Evolutionary conservation across 2,888 invertebrate genomes (phyloP).

Genomic region (Caenorhabditis japonica): DNA sequence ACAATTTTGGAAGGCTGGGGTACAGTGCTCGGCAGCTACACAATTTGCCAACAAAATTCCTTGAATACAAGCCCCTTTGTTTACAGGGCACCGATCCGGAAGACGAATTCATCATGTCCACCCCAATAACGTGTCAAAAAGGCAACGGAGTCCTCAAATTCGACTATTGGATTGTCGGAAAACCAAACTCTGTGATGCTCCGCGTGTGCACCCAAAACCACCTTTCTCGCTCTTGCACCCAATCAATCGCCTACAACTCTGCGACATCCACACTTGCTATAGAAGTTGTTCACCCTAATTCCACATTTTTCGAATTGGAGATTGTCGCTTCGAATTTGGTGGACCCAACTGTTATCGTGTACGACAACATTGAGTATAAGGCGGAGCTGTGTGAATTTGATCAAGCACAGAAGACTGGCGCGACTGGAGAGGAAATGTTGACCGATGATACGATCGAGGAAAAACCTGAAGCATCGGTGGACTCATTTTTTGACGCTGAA

Average conservation of each 20-base stretch:
- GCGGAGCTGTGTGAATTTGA: conserved; percentile 61
- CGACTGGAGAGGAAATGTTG: not conserved
- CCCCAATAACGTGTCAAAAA: conserved; percentile 68
- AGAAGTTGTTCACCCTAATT: conserved; percentile 69
- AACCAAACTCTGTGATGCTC: conserved; percentile 52
- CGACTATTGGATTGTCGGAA: conserved; percentile 68
- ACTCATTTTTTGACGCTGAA: conserved; percentile 46
- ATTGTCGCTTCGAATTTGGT: conserved; percentile 65
- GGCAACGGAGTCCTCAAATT: conserved; percentile 69
- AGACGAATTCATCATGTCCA: conserved; percentile 64
- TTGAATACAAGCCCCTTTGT: not conserved
- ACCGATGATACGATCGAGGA: conserved; percentile 22
- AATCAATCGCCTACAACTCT: conserved; percentile 62
- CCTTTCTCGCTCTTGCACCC: conserved; percentile 65
- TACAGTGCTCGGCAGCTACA: too few relatives aligned
- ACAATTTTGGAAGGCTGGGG: too few relatives aligned
- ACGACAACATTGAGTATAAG: conserved; percentile 67
- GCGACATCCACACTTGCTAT: conserved; percentile 57
- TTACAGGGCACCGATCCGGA: conserved; percentile 50
- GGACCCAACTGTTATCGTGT: conserved; percentile 61
- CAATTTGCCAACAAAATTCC: too few relatives aligned
- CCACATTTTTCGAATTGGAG: conserved; percentile 64
- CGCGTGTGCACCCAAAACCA: conserved; percentile 70
- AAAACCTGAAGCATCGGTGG: conserved; percentile 22
- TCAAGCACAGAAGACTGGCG: conserved; percentile 13